Conservation (phyloP, 2,888 invertebrate species). For the Dione juno region DNA sequence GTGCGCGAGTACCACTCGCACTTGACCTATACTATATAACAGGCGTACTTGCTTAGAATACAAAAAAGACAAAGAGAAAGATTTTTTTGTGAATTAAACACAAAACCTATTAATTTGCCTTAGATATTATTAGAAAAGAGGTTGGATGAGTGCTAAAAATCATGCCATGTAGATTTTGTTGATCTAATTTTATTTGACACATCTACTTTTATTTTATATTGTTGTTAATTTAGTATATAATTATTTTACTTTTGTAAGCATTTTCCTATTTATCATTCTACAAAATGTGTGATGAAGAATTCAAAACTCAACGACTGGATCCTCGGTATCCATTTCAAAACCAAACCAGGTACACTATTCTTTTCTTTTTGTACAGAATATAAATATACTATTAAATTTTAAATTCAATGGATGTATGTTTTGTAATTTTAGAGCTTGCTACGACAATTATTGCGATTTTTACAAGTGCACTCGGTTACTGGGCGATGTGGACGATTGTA, state of each 20-base stretch:
- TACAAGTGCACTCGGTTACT: constrained; percentile 69
- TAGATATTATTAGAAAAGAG: neutral
- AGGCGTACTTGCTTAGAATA: too few species aligned
- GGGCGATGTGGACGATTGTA: constrained; percentile 72
- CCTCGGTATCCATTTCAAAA: constrained; percentile 74
- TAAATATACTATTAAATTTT: neutral
- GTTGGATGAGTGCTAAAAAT: neutral
- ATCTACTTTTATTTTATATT: neutral
- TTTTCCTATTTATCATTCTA: constrained; percentile 5
- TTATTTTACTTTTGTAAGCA: neutral
- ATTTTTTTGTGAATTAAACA: too few species aligned
- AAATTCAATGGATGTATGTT: neutral
- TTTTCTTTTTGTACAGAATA: neutral
- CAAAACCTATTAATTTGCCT: too few species aligned
- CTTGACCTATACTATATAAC: too few species aligned
- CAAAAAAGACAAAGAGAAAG: too few species aligned
- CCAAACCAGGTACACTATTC: constrained; percentile 67
- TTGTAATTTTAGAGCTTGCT: constrained; percentile 66
- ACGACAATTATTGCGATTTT: constrained; percentile 76
- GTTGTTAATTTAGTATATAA: neutral
- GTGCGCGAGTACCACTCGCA: too few species aligned
- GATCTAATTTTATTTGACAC: constrained; percentile 5
- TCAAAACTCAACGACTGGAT: constrained; percentile 71
- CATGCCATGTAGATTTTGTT: neutral
- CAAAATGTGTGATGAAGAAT: constrained; percentile 74